These are phyloP conservation scores for Drosophila anceps DNA, from an alignment of 2,888 invertebrate species.

Conservation along the genomic window DNA sequence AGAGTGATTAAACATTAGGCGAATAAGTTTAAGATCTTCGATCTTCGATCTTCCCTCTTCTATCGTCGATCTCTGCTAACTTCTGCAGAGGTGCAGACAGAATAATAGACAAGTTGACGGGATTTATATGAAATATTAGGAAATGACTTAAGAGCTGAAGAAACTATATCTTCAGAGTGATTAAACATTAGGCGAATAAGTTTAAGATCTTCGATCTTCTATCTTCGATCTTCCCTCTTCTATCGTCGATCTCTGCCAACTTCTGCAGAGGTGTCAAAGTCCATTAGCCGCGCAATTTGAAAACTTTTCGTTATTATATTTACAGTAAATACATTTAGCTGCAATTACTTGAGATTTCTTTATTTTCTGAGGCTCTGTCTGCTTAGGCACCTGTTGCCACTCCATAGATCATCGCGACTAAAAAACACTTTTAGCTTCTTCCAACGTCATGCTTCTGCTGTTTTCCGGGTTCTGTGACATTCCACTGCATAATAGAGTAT, in stretches of 20 bases:
- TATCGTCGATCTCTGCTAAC: too few species aligned
- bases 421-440: conserved; percentile 11
- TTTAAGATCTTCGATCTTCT: neutral
- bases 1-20: too few species aligned
- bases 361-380: neutral
- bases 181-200: too few species aligned
- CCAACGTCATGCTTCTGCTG: conserved; percentile 1
- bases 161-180: too few species aligned
- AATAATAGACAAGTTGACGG: too few species aligned
- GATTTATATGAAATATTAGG: too few species aligned
- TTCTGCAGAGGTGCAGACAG: too few species aligned
- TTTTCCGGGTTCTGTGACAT: conserved; percentile 61
- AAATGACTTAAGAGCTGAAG: too few species aligned
- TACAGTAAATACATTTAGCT: conserved; percentile 3
- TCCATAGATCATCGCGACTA: conserved; percentile 64
- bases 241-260: neutral
- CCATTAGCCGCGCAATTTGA: conserved; percentile 3
- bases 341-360: conserved; percentile 9
- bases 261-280: neutral
- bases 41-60: neutral
- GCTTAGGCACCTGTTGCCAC: conserved; percentile 62
- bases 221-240: neutral
- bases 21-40: neutral
- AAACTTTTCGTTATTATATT: conserved; percentile 5
- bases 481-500: conserved; percentile 79